Base-by-base conservation (phyloP, 2,888 invertebrate genomes). In the Philereme vetulata region DNA sequence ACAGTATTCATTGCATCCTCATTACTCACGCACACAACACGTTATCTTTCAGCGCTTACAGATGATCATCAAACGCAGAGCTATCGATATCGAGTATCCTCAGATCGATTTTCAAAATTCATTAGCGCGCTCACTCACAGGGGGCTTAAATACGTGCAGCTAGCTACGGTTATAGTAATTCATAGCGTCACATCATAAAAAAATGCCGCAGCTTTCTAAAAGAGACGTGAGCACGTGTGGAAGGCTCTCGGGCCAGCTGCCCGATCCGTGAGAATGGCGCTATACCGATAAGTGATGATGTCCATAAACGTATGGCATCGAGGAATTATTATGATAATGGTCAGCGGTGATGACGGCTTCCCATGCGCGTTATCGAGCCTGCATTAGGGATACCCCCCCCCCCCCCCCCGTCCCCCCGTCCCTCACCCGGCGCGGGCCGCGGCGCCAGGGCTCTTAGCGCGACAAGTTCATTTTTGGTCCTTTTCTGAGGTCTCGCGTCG, bases 391-490 rank as follows among this genome's bases (percentile, higher is more conserved):
- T 63, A 57, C 58, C 51, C 57, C 7, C 34, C 9, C 9, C 9
- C 57, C 63, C 55, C 56, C 63, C 54, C 62, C 56, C 58, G 59
- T 5, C 7, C 4, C 33, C 67, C 32, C 55, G 11, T 49, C 59
- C 60, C 46, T 33, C 42, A 44, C 54, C 54, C 59, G 60, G 63
- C 57, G 51, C 61, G 52, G 64, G 73, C 76, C 73, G 80, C 74
- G 90, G 89, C 90, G 89, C 88, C 90, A 84, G 79, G 72, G 86
- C 87, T 88, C 85, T 90, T 86, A 89, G 84, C 61, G 77, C 81
- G 83, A 86, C 87, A 85, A 83, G 77, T 82, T 76, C 61, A 60
- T 66, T 64, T 65, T 63, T 67, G 62, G 53, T 80, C 67, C 70
- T 85, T 86, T 88, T 88, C 88, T 87, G 60, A 85, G 78, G 81